Percentiles rank a stretch among this genome's conserved stretches.
Conservation (phyloP, 1,140 invertebrate genomes). For the Varroa destructor region DNA sequence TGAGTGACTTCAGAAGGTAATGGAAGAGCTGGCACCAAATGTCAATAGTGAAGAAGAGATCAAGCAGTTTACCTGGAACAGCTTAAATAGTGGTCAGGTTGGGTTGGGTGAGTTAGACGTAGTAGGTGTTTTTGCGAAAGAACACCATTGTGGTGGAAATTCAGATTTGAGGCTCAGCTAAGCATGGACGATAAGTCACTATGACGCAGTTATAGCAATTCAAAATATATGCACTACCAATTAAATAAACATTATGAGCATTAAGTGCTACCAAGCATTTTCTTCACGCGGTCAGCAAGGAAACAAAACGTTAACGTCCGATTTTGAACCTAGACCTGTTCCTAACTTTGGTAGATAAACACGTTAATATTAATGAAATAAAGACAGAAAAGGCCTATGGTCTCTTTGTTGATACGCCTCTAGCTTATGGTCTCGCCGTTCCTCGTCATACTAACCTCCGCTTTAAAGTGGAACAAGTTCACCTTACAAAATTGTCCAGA, state of each 20-base stretch:
- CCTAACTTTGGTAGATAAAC: no score
- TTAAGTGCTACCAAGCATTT: no score
- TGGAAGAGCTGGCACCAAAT: constrained; percentile 56
- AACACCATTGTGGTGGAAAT: no score
- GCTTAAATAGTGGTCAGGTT: constrained; percentile 73
- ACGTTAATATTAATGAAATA: not conserved
- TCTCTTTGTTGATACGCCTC: not conserved
- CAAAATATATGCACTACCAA: no score
- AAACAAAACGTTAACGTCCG: no score
- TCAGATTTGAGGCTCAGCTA: no score
- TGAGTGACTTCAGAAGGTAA: constrained; percentile 66
- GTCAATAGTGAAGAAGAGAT: constrained; percentile 70
- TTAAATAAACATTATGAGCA: no score
- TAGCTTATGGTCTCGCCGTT: constrained; percentile 88
- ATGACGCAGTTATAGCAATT: no score
- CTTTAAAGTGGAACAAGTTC: constrained; percentile 86
- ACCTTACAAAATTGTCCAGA: constrained; percentile 84
- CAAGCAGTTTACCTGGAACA: constrained; percentile 86
- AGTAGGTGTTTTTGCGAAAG: no score
- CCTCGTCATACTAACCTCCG: constrained; percentile 90
- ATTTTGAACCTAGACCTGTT: no score
- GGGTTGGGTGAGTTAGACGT: not conserved
- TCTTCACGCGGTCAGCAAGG: no score
- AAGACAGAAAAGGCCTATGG: not conserved
- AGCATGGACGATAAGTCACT: no score